Evolutionary conservation across 2,797 vertebrate genomes (phyloP), one percentile per base, ranked within the genome.

Genomic region (Anniella stebbinsi): DNA sequence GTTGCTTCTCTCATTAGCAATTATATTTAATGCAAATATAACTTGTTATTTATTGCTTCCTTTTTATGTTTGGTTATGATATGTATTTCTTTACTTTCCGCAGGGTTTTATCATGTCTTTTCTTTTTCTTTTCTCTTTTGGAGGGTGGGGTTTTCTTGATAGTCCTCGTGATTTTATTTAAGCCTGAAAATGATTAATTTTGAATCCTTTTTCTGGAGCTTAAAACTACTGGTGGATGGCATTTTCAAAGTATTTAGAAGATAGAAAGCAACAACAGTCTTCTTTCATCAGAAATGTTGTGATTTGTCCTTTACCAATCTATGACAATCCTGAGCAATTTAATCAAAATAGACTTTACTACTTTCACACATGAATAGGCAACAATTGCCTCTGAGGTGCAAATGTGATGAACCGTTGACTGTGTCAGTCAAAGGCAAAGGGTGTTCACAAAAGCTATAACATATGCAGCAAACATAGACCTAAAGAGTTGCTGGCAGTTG

Each of bases 361-460:
- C 95, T 96, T 96, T 96, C 96, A 96, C 94, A 95, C 96, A 94
- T 96, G 94, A 95, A 80, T 93, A 92, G 54, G 38, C 93, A 95
- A 95, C 95, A 96, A 96, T 96, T 95, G 95, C 92, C 90, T 95
- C 94, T 91, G 89, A 96, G 94, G 94, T 95, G 94, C 95, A 96
- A 96, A 96, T 96, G 96, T 95, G 94, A 96, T 96, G 96, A 96
- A 96, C 95, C 89, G 23, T 88, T 96, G 95, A 95, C 95, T 75
- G 45, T 94, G 93, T 95, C 94, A 95, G 93, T 95, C 93, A 95
- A 93, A 95, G 67, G 89, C 93, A 95, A 93, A 93, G 88, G 91
- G 91, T 89, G 51, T 76, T 70, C 80, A 93, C 93, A 94, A 94
- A 95, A 93, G 91, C 91, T 84, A 18, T 94, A 95, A 95, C 94